Evolutionary conservation across 2,888 invertebrate species (phyloP).

Genomic region (Heliconius hortense): DNA sequence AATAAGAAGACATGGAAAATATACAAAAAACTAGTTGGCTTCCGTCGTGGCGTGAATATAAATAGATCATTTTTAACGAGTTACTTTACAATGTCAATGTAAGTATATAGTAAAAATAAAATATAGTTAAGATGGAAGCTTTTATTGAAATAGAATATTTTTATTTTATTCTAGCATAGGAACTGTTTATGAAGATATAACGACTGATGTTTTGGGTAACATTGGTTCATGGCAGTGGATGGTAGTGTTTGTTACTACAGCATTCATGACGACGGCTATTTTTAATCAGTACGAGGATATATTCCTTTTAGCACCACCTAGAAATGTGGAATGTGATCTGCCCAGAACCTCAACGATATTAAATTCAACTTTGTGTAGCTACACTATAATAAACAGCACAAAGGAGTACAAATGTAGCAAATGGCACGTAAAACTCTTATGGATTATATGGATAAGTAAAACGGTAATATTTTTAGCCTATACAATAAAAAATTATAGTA

Average conservation of each 20-base stretch:
- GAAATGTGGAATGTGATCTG: slow-evolving; percentile 55
- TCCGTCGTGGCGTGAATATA: slow-evolving; percentile 22
- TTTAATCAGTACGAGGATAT: slow-evolving; percentile 68
- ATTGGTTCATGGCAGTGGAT: slow-evolving; percentile 75
- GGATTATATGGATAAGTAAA: slow-evolving; percentile 69
- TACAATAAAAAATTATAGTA: not conserved
- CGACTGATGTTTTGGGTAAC: slow-evolving; percentile 67
- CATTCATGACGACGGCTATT: slow-evolving; percentile 57
- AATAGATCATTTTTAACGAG: slow-evolving; percentile 18
- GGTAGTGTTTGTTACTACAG: slow-evolving; percentile 61
- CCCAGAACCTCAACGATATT: slow-evolving; percentile 48
- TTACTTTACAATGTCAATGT: slow-evolving; percentile 38
- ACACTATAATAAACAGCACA: slow-evolving; percentile 53
- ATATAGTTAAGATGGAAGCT: not conserved
- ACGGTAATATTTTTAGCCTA: slow-evolving; percentile 52
- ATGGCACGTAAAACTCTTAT: slow-evolving; percentile 65
- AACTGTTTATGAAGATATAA: slow-evolving; percentile 72
- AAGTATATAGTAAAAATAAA: slow-evolving; percentile 26
- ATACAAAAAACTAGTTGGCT: slow-evolving; percentile 34
- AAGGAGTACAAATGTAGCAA: slow-evolving; percentile 54
- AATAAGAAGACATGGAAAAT: slow-evolving; percentile 11
- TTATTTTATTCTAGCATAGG: slow-evolving; percentile 61
- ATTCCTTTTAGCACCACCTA: slow-evolving; percentile 57
- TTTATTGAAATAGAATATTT: not conserved
- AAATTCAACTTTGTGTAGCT: slow-evolving; percentile 60